phyloP scores from a whole-genome alignment of 1,140 invertebrate species.

The Pogonognathellus flavescens region DNA sequence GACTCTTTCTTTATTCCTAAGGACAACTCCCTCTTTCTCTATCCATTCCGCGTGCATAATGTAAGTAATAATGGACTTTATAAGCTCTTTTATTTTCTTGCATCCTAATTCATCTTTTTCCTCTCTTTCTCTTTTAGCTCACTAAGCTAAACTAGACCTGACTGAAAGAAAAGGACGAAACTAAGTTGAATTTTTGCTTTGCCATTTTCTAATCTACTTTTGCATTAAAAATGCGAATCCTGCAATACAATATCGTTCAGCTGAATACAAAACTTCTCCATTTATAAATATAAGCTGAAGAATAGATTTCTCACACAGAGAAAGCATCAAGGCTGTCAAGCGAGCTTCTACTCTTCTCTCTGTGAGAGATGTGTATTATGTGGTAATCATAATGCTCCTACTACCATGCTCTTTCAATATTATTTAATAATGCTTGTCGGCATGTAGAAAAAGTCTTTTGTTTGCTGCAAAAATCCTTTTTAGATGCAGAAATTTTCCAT shows the following conservation, averaged over 20 bases:
- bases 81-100: constrained; percentile 32
- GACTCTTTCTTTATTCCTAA: neutral
- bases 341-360: no score
- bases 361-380: no score
- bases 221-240: constrained; percentile 20
- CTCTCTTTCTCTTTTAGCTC: neutral
- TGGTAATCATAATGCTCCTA: no score
- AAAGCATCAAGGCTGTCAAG: no score
- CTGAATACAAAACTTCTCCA: constrained; percentile 6
- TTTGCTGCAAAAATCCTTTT: constrained; percentile 19
- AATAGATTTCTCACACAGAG: no score
- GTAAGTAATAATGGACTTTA: constrained; percentile 34
- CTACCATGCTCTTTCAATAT: neutral
- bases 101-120: constrained; percentile 18
- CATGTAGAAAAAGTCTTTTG: constrained; percentile 14
- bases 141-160: neutral
- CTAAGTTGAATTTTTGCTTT: no score
- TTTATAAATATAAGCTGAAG: neutral
- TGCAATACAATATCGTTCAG: constrained; percentile 19
- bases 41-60: constrained; percentile 3
- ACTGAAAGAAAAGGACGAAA: neutral
- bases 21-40: neutral
- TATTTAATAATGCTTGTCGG: neutral
- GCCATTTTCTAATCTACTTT: constrained; percentile 15
- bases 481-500: neutral